Evolutionary conservation across 1,140 invertebrate genomes (phyloP), one percentile per base, ranked within the genome.

Genomic region (Dinothrombium tinctorium): DNA sequence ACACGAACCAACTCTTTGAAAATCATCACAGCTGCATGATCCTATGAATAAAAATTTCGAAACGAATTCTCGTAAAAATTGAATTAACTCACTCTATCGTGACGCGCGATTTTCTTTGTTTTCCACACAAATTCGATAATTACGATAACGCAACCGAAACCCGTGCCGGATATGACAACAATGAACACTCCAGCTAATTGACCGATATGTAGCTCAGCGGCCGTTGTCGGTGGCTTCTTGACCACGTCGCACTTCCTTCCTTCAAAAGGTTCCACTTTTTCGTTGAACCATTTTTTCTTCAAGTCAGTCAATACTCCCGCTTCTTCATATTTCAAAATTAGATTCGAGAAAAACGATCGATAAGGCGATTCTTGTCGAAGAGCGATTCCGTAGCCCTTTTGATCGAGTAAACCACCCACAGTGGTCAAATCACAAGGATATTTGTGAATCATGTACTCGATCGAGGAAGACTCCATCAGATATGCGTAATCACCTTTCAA

Each of bases 401-500:
- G 72, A 55, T 84, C 79, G 21, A 77, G 56, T 24, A 74, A 59
- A 0, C 68, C 67, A 21, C 81, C 79, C 12, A 83, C 67, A 59
- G 76, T 71, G 45, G 70, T 71, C 3, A 82, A 61, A 25, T 74
- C 65, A 51, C 79, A 84, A n/a, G n/a, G n/a, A 48, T 78, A 65
- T 42, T 73, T 59, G 49, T 78, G 73, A 19, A 70, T 62, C 46
- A 73, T 68, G 53, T 78, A 84, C 45, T 80, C 76, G 45, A 84
- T 69, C 15, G 70, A 67, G 0, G 76, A 19, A 20, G 76, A 80
- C 57, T 84, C 79, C 79, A 96, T 95, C 17, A 98, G 67, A 56
- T 92, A 84, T 31, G 52, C 52, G 55, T 78, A 84, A 41, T 75
- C 72, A 1, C 68, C 36, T 44, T 71, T 71, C 3, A 68, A 50